Conservation (phyloP, 1,140 invertebrate species). For the Drosophila navojoa region DNA sequence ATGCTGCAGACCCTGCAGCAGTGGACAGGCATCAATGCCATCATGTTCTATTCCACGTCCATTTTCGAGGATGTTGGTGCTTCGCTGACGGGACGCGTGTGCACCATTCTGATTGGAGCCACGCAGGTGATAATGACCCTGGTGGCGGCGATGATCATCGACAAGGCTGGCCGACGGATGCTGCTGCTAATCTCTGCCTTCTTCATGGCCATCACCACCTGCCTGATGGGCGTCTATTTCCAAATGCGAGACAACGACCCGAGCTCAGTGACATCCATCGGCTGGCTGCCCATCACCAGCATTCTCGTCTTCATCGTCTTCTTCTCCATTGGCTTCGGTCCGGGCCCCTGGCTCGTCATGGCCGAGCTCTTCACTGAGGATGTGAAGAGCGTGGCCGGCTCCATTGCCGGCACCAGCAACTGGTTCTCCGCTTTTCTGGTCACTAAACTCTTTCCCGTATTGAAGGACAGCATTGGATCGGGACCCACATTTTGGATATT, state of each 20-base stretch:
- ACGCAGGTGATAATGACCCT: constrained; percentile 89
- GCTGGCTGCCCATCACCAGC: constrained; percentile 90
- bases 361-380: constrained; percentile 90
- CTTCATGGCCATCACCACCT: constrained; percentile 87
- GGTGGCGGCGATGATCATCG: constrained; percentile 87
- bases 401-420: constrained; percentile 90
- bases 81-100: constrained; percentile 85
- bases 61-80: constrained; percentile 65
- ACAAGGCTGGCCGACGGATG: constrained; percentile 87
- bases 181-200: constrained; percentile 88
- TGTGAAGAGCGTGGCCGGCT: constrained; percentile 90
- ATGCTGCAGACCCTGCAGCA: constrained; percentile 67
- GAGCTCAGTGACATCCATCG: constrained; percentile 73
- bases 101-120: constrained; percentile 89
- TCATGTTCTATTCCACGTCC: constrained; percentile 69
- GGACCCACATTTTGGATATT: constrained; percentile 91
- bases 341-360: constrained; percentile 91
- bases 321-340: constrained; percentile 92
- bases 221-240: constrained; percentile 87
- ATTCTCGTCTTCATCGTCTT: constrained; percentile 91
- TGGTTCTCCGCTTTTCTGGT: constrained; percentile 92
- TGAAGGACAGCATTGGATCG: constrained; percentile 83
- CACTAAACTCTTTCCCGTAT: constrained; percentile 87
- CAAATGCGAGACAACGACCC: constrained; percentile 84
- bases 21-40: constrained; percentile 74